A percentile compares a stretch with the other conserved stretches of the same genome.
Evolutionary conservation across 2,797 vertebrate species (phyloP).

Genomic region (Lepilemur ruficaudatus): DNA sequence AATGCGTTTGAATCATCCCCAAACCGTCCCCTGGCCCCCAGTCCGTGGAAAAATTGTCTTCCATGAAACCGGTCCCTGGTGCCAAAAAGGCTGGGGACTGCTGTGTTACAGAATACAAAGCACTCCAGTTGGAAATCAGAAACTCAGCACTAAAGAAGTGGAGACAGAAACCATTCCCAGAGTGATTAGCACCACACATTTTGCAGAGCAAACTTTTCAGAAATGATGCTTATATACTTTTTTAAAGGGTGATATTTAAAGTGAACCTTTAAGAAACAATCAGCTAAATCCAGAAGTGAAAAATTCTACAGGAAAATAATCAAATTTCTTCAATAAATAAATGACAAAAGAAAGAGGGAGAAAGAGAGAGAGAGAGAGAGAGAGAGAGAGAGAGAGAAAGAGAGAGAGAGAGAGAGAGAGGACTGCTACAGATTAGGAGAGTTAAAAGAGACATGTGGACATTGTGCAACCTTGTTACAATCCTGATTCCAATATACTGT

Average conservation of each 20-base stretch:
- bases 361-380: background rate
- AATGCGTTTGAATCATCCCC: too few species aligned
- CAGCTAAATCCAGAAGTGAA: background rate
- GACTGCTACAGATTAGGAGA: background rate
- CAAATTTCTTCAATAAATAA: background rate
- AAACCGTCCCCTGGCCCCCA: too few species aligned
- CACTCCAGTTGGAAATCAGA: background rate
- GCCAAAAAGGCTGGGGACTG: too few species aligned
- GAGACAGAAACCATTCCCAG: background rate
- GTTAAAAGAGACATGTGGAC: background rate
- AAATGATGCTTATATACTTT: background rate
- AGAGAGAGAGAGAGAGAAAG: background rate
- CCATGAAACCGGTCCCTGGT: too few species aligned
- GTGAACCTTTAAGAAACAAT: background rate
- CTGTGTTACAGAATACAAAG: background rate
- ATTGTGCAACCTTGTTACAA: background rate
- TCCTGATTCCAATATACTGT: background rate
- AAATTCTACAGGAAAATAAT: background rate
- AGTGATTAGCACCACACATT: background rate
- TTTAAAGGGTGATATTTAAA: background rate
- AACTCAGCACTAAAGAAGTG: background rate
- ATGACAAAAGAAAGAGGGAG: background rate
- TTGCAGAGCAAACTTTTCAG: constrained; percentile 5
- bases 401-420: too few species aligned
- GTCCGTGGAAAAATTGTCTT: too few species aligned